Evolutionary conservation across 2,797 vertebrate species (phyloP), one percentile per base, ranked within the genome.

Genomic region (Podarcis lilfordi): DNA sequence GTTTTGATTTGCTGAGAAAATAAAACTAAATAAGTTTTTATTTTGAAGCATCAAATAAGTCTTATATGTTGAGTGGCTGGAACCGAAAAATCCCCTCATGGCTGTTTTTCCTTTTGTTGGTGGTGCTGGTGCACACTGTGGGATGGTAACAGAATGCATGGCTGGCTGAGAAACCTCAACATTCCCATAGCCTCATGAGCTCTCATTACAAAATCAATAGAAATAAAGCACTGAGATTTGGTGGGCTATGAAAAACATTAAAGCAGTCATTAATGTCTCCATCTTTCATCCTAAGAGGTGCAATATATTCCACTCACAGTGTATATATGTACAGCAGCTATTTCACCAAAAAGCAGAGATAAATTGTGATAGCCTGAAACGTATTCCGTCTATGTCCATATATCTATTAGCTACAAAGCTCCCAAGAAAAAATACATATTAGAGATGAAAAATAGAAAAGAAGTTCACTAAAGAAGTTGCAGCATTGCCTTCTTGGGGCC

Each of bases 181-280:
- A 64, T 6, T 89, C 86, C 19, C 2, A 86, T 91, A 35, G 68
- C 89, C 74, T 90, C 43, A 2, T 80, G 68, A 81, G 78, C 77
- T 84, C 89, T 93, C 75, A 40, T 94, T 87, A 85, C 76, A 82
- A 91, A 93, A 94, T 90, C 91, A 91, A 84, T 89, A 88, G 66
- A 84, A 78, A 83, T 85, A 9, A 89, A 68, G 68, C 37, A 43
- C 40, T 74, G 68, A 55, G 82, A 40, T 80, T 74, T 69, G 40
- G 85, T 90, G 90, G 45, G 35, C 77, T 86, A 82, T 79, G 88
- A 82, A 92, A 88, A 87, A 75, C 32, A 64, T 40, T 80, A 89
- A 91, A 83, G 85, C 6, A 66, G 43, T 43, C 81, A 84, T 88
- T 88, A 71, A 84, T 78, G 81, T 68, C 45, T 83, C 81, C 21